Conservation (phyloP, 2,888 invertebrate species). For the Drosophila paracracens region DNA sequence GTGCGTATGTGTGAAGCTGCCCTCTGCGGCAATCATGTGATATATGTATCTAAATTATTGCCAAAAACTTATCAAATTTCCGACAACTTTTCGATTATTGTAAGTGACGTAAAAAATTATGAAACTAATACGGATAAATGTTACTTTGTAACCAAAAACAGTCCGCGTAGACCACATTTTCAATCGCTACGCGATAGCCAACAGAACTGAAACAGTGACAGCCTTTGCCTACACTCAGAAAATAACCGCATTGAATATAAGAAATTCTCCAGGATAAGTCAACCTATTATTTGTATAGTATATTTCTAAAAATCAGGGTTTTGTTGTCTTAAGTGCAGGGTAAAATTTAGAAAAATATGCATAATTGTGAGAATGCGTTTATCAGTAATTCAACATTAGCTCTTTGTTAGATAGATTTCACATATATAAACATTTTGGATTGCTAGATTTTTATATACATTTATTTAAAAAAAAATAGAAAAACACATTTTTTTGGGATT, state of each 20-base stretch:
- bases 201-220: slow-evolving; percentile 23
- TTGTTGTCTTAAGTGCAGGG: no score
- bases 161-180: slow-evolving; percentile 48
- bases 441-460: no score
- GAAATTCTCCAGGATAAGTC: neutral
- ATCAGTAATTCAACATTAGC: no score
- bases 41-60: slow-evolving; percentile 35
- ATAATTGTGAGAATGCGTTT: no score
- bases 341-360: no score
- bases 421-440: no score
- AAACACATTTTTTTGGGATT: neutral
- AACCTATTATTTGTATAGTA: neutral
- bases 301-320: neutral
- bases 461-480: neutral
- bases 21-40: slow-evolving; percentile 9
- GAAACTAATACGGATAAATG: slow-evolving; percentile 64
- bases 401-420: no score
- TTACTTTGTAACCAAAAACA: slow-evolving; percentile 53
- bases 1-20: neutral
- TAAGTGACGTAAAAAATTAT: slow-evolving; percentile 45
- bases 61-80: slow-evolving; percentile 59
- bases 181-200: slow-evolving; percentile 66
- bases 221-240: slow-evolving; percentile 6
- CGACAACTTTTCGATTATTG: slow-evolving; percentile 45
- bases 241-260: neutral